Base-by-base conservation (phyloP, 2,113 vertebrate species). In the Limanda limanda region DNA sequence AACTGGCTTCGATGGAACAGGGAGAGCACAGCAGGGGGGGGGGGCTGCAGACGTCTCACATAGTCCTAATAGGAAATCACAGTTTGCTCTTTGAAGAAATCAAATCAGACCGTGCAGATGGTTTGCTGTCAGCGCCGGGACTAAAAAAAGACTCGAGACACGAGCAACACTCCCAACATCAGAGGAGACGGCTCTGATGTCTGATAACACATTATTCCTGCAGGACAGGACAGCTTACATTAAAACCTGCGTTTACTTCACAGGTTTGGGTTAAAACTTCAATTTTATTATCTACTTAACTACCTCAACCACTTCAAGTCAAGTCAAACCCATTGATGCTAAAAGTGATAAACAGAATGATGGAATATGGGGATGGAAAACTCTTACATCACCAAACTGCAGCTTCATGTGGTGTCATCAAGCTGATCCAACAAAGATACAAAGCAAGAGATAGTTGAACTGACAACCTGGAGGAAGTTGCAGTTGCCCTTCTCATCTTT, bases 91-190 rank as follows among this genome's bases (percentile, higher is more conserved):
- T 88, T 60, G 84, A 78, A 79, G 71, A 66, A 87, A 88, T 90
- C 68, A 72, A 81, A 89, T 88, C 78, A 66, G 74, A 57, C 9
- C 1, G 1, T 66, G 71, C 27, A 67, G 52, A 69, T 51, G 60
- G 62, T 37, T 62, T 51, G 77, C 78, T 78, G 78, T 81, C 85
- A 84, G 83, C 57, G 11, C 24, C 3, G 74, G 48, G 56, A 65
- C 83, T 88, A 88, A 85, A 88, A 88, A 86, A 87, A 92, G 84
- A 73, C 60, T 55, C 17, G 84, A 77, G 71, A 64, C 27, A 57
- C 67, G 63, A 76, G 65, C 71, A 66, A 78, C 57, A 67, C 62
- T 72, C 59, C 57, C 48, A 73, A 57, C 66, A 55, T 66, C 40
- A 37, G 58, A 79, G 57, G 21, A 4, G 18, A 62, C 62, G 52